These are phyloP conservation scores for Heteromurus nitidus DNA, from an alignment of 2,888 invertebrate genomes.

Conservation along the genomic window DNA sequence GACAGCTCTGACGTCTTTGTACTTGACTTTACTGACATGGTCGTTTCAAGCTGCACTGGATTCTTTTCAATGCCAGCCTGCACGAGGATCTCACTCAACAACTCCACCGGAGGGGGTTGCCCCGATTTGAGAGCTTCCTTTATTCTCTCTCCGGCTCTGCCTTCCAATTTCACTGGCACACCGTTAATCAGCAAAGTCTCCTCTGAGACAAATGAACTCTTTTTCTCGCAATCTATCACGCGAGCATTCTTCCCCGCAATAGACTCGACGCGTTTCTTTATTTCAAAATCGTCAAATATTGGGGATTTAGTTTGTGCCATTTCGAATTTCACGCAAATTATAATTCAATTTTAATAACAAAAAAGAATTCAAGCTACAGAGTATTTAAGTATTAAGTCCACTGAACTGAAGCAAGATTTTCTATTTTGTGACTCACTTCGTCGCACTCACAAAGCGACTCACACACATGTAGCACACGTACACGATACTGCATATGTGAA, in stretches of 20 bases:
- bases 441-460: too few species aligned
- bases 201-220: slow-evolving; percentile 82
- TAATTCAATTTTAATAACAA: too few species aligned
- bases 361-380: too few species aligned
- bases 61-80: slow-evolving; percentile 79
- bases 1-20: slow-evolving; percentile 84
- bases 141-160: slow-evolving; percentile 82
- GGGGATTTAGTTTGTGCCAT: slow-evolving; percentile 38
- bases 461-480: too few species aligned
- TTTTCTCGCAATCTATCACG: slow-evolving; percentile 84
- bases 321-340: too few species aligned
- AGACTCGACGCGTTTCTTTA: slow-evolving; percentile 84
- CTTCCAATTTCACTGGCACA: slow-evolving; percentile 81
- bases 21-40: slow-evolving; percentile 83
- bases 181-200: slow-evolving; percentile 84
- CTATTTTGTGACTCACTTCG: too few species aligned
- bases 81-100: slow-evolving; percentile 82
- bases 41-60: slow-evolving; percentile 83
- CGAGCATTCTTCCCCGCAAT: slow-evolving; percentile 83
- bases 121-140: slow-evolving; percentile 81
- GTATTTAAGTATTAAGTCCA: too few species aligned
- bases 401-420: too few species aligned
- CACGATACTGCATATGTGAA: background rate
- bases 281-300: slow-evolving; percentile 82
- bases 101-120: slow-evolving; percentile 80